A percentile compares a stretch with the other conserved stretches of the same genome.
Conservation (phyloP, 2,888 invertebrate species). For the Drosophila neoperkinsi region DNA sequence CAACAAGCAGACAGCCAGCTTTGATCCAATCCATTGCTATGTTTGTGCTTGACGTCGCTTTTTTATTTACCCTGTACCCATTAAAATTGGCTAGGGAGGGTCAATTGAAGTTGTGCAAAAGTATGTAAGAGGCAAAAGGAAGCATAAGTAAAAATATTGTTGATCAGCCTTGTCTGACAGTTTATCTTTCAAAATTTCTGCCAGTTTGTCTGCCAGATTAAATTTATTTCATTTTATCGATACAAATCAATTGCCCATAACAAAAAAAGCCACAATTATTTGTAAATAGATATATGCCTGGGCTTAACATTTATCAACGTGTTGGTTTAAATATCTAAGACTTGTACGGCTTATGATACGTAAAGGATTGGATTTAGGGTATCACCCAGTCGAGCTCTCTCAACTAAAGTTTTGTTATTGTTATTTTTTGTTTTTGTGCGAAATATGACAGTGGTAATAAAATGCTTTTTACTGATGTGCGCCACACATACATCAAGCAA, state of each 20-base stretch:
- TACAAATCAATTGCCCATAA: background rate
- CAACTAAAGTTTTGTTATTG: background rate
- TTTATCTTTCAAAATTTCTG: background rate
- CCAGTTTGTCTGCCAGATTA: background rate
- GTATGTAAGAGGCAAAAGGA: background rate
- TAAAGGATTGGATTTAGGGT: background rate
- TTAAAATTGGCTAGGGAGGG: background rate
- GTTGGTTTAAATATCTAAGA: background rate
- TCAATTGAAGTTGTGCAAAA: background rate
- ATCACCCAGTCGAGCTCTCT: background rate
- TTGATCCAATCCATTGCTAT: conserved; percentile 16
- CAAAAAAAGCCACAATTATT: background rate
- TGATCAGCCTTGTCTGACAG: background rate
- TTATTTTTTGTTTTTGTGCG: conserved; percentile 12
- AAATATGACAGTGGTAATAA: conserved; percentile 73
- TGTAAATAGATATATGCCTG: background rate
- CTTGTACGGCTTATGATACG: background rate
- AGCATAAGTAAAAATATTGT: background rate
- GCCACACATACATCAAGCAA: conserved; percentile 36
- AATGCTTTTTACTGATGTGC: conserved; percentile 55
- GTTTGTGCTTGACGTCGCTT: background rate
- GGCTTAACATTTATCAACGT: background rate
- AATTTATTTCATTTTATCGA: background rate
- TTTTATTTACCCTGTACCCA: background rate
- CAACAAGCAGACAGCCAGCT: conserved; percentile 3